These are phyloP conservation scores for Trichogramma evanescens DNA, from an alignment of 2,888 invertebrate species.

Conservation along the genomic window DNA sequence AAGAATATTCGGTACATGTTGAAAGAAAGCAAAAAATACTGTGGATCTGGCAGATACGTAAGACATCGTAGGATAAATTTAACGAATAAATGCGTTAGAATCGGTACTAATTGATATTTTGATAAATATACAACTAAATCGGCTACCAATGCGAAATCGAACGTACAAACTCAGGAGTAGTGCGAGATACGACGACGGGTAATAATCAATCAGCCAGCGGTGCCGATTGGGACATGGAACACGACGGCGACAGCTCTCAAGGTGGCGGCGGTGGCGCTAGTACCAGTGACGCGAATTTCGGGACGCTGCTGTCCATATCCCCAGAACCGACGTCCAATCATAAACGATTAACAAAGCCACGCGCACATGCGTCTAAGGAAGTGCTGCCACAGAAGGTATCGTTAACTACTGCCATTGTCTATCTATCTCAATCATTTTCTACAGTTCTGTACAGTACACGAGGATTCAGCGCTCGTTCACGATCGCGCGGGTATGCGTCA, in stretches of 20 bases:
- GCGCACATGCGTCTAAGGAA: constrained; percentile 55
- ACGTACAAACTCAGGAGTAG: constrained; percentile 43
- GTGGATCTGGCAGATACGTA: constrained; percentile 1
- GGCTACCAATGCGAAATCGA: not conserved
- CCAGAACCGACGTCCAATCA: constrained; percentile 46
- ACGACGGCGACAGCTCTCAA: constrained; percentile 43
- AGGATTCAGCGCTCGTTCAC: not conserved
- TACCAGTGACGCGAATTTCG: constrained; percentile 42
- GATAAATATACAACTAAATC: not conserved
- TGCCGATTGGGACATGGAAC: constrained; percentile 42
- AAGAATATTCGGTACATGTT: no score
- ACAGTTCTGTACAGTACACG: not conserved
- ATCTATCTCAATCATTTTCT: not conserved
- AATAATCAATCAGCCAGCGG: constrained; percentile 41
- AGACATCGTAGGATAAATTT: constrained; percentile 3
- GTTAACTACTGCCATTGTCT: not conserved
- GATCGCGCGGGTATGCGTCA: not conserved
- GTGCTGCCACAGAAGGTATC: constrained; percentile 45
- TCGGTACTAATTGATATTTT: constrained; percentile 2
- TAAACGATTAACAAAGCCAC: constrained; percentile 50
- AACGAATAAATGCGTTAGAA: constrained; percentile 1
- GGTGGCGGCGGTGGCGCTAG: constrained; percentile 18
- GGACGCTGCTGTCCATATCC: constrained; percentile 46
- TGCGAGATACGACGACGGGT: constrained; percentile 47
- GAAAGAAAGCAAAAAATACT: constrained; percentile 1